Evolutionary conservation across 2,113 vertebrate species (phyloP), one percentile per base, ranked within the genome.

Genomic region (Tyto alba): DNA sequence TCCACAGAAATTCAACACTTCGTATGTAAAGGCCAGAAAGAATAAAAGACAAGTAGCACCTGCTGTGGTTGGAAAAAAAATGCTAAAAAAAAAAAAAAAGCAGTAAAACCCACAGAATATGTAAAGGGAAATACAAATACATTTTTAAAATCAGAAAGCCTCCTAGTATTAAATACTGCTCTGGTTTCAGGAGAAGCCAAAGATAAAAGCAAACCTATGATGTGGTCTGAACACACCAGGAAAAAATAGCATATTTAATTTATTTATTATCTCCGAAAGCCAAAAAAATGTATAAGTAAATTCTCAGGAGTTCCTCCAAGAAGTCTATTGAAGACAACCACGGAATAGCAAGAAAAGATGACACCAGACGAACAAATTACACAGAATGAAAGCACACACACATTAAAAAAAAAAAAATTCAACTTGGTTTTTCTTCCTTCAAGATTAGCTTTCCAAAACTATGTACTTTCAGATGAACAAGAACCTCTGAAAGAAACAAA

Each of bases 311-410:
- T 20, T 85, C 43, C 32, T 59, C 17, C 8, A 15, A 66, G 5
- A n/a, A 43, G 13, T 45, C 29, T 82, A n/a, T 5, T 38, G 43
- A 82, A 56, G 25, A 50, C 27, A 89, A 38, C 4, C n/a, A 69
- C 3, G 0, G 1, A 3, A 27, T 4, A 27, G 25, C 0, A 1
- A 75, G 6, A 2, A 22, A 55, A 59, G 30, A 41, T 34, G 15
- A 7, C 4, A 36, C n/a, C 29, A 85, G 30, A 6, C 72, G 84
- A 71, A 71, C 47, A 74, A 45, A 17, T 32, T 16, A 34, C 8
- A 0, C 1, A 23, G 19, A 12, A 78, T 40, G 29, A 66, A 59
- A 63, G 15, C 6, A 48, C 12, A 66, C 16, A 62, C 0, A 9
- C 0, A 16, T 0, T n/a, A n/a, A n/a, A n/a, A 21, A 36, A 27